Conservation (phyloP, 2,888 invertebrate genomes). For the Catocala fraxini region DNA sequence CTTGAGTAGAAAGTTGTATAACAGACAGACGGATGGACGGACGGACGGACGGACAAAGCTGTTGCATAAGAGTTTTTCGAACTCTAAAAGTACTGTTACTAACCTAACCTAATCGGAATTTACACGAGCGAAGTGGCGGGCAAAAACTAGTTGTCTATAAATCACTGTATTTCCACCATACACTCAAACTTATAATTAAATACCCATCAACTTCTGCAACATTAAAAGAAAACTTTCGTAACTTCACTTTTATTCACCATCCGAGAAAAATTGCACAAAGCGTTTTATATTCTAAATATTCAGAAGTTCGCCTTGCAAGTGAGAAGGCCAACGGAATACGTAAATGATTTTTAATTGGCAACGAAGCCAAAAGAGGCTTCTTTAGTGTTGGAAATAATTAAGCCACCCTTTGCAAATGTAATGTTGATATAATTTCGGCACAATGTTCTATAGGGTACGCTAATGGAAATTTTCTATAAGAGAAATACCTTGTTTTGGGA, state of each 20-base stretch:
- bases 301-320: slow-evolving; percentile 4
- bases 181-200: no score
- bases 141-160: no score
- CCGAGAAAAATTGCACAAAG: slow-evolving; percentile 3
- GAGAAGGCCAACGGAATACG: not conserved
- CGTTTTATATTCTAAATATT: slow-evolving; percentile 12
- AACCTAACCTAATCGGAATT: no score
- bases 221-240: not conserved
- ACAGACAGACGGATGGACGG: no score
- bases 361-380: slow-evolving; percentile 1
- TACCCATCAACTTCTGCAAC: no score
- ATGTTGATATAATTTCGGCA: slow-evolving; percentile 5
- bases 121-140: no score
- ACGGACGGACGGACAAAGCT: no score
- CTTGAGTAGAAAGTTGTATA: no score
- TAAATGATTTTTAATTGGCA: slow-evolving; percentile 16
- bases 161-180: no score
- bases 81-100: no score
- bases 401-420: slow-evolving; percentile 9
- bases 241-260: not conserved
- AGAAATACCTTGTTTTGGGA: no score
- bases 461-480: not conserved
- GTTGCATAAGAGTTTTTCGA: no score
- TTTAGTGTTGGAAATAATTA: slow-evolving; percentile 17
- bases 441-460: not conserved